Evolutionary conservation across 2,797 vertebrate genomes (phyloP).

Genomic region (Margarornis squamiger): DNA sequence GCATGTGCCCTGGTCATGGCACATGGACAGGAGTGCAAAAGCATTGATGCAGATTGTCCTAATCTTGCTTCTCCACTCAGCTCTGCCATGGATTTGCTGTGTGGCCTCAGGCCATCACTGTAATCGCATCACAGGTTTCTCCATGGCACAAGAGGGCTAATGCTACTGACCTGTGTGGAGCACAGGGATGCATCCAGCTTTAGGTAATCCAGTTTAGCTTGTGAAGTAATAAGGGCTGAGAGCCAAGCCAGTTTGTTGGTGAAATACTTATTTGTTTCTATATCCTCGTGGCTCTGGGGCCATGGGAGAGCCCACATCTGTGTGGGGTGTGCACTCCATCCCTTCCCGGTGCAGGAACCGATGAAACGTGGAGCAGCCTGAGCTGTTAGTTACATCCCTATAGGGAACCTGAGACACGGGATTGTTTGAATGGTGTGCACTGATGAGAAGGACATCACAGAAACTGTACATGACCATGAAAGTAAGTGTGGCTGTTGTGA

Average conservation of each 20-base stretch:
- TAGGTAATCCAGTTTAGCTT: not conserved
- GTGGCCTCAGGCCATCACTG: not conserved
- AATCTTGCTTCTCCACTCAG: not conserved
- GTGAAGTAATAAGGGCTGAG: not conserved
- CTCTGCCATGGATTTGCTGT: not conserved
- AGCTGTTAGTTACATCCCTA: fast-evolving
- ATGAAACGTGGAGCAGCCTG: not conserved
- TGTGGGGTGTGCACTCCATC: not conserved
- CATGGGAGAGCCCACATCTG: fast-evolving
- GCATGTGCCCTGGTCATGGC: fast-evolving
- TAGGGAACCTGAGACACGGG: fast-evolving
- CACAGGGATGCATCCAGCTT: not conserved
- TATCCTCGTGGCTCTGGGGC: fast-evolving
- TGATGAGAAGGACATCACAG: not conserved
- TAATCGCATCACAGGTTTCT: not conserved
- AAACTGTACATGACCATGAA: not conserved
- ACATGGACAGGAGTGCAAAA: not conserved
- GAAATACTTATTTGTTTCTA: not conserved
- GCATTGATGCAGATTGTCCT: not conserved
- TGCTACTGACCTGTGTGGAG: not conserved
- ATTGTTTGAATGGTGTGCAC: not conserved
- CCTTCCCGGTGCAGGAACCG: not conserved
- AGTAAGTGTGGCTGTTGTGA: conserved; percentile 22
- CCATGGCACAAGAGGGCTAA: not conserved
- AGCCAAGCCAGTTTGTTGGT: not conserved